A percentile compares a stretch with the other conserved stretches of the same genome.
Conservation (phyloP, 2,797 vertebrate genomes). For the Manis crassicaudata region DNA sequence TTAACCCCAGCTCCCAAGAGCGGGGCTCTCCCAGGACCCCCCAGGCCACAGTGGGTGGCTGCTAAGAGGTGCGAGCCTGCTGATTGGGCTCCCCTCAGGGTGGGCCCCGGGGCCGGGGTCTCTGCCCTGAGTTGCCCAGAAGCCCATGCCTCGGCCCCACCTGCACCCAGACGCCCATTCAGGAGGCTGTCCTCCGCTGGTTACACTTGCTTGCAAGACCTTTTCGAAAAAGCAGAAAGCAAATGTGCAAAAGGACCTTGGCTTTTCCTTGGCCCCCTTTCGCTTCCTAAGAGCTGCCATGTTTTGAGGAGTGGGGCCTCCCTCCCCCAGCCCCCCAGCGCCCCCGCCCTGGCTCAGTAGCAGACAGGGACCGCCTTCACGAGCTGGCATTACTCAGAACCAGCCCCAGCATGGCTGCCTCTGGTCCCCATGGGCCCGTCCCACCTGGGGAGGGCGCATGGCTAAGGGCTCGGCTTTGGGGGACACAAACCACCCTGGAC, state of each 20-base stretch:
- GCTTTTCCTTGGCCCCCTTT: neutral
- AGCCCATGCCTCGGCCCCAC: neutral
- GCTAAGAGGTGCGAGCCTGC: neutral
- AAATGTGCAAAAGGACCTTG: neutral
- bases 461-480: neutral
- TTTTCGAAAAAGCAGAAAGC: neutral
- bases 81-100: accelerated
- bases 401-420: neutral
- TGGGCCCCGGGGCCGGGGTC: accelerated
- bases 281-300: neutral
- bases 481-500: neutral
- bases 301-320: neutral
- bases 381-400: constrained; percentile 41
- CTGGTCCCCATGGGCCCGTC: neutral
- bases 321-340: neutral
- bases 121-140: neutral
- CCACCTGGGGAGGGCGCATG: accelerated
- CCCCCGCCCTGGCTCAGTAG: neutral
- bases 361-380: neutral
- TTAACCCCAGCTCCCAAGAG: neutral
- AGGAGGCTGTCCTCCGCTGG: neutral
- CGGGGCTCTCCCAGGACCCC: neutral
- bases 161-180: neutral
- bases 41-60: neutral
- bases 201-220: neutral